phyloP scores from a whole-genome alignment of 2,797 vertebrate species.

The Anableps anableps region DNA sequence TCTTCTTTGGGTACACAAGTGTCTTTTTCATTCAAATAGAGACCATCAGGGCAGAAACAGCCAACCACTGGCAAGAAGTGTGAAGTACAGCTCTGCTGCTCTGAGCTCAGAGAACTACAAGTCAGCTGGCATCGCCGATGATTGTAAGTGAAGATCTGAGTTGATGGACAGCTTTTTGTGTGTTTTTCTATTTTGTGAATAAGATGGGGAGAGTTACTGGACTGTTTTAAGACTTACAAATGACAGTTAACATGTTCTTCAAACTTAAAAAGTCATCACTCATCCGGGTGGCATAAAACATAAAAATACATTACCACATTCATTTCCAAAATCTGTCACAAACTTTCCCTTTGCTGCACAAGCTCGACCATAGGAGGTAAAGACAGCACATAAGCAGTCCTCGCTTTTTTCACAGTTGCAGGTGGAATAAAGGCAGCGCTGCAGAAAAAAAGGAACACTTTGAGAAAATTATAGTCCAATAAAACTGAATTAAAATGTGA shows the following conservation, averaged over 20 bases:
- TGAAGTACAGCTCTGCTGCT: conserved; percentile 79
- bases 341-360: conserved; percentile 88
- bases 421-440: conserved; percentile 92
- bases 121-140: conserved; percentile 88
- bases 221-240: not conserved
- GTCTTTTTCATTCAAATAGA: conserved; percentile 84
- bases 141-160: conserved; percentile 89
- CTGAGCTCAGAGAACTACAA: conserved; percentile 86
- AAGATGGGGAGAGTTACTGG: conserved; percentile 4
- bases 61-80: conserved; percentile 90
- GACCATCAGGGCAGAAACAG: conserved; percentile 87
- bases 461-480: not conserved
- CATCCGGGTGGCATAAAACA: not conserved
- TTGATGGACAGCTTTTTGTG: conserved; percentile 79
- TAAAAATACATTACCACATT: conserved; percentile 71
- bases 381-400: conserved; percentile 89
- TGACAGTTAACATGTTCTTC: not conserved
- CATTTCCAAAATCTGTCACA: conserved; percentile 82
- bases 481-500: not conserved
- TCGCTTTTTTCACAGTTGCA: conserved; percentile 91
- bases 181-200: conserved; percentile 82
- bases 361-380: conserved; percentile 90
- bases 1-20: conserved; percentile 84
- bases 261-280: not conserved
- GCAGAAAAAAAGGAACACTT: conserved; percentile 28